Conservation (phyloP, 2,797 vertebrate genomes). For the Loris lydekkerianus region DNA sequence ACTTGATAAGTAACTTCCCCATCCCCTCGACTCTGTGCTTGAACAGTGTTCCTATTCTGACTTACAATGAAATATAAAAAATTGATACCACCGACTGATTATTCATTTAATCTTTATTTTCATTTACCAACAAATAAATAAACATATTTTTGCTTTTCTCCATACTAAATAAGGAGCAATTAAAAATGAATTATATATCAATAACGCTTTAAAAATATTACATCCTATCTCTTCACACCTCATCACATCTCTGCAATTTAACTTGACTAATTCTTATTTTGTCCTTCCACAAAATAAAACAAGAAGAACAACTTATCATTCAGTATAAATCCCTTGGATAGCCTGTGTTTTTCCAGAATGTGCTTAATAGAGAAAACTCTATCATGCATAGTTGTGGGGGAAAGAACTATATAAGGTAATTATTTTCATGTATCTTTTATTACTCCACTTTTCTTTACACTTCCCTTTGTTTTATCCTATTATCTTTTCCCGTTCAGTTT, state of each 20-base stretch:
- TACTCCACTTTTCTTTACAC: neutral
- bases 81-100: neutral
- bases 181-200: neutral
- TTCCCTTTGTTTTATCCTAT: neutral
- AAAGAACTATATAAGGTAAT: neutral
- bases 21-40: neutral
- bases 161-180: neutral
- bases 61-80: slow-evolving; percentile 47
- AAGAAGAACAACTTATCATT: slow-evolving; percentile 2
- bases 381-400: neutral
- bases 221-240: neutral
- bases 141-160: neutral
- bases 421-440: neutral
- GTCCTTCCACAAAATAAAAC: neutral
- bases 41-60: neutral
- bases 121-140: slow-evolving; percentile 4
- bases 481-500: neutral
- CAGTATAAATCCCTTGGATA: neutral
- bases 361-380: neutral
- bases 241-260: neutral
- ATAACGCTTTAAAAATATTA: neutral
- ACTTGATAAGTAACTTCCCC: neutral
- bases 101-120: neutral
- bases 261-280: slow-evolving; percentile 8
- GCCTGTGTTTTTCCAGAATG: neutral